These are phyloP conservation scores for Drosophila murphyi DNA, from an alignment of 1,140 invertebrate species.

Conservation along the genomic window DNA sequence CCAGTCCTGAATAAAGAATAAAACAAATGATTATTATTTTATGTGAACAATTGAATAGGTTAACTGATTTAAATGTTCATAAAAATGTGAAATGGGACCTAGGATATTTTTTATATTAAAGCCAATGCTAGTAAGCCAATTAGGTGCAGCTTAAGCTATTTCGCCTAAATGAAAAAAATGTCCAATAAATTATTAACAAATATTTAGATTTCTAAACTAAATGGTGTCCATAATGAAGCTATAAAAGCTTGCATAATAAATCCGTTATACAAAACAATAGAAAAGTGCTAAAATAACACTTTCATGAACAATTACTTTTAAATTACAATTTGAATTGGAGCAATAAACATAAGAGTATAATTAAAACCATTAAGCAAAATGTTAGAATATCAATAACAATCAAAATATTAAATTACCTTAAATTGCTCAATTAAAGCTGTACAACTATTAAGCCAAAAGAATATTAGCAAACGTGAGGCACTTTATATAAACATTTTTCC, in stretches of 20 bases:
- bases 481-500: neutral
- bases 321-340: too few species aligned
- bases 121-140: conserved; percentile 6
- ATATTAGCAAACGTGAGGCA: conserved; percentile 6
- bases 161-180: neutral
- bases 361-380: conserved; percentile 4
- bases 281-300: too few species aligned
- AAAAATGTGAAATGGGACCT: too few species aligned
- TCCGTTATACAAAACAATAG: too few species aligned
- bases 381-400: neutral
- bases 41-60: conserved; percentile 39
- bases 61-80: conserved; percentile 33
- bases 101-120: conserved; percentile 23
- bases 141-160: conserved; percentile 31
- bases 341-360: too few species aligned
- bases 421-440: conserved; percentile 10
- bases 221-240: neutral
- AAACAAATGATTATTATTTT: conserved; percentile 19
- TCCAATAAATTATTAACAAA: too few species aligned
- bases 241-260: neutral
- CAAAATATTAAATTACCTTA: conserved; percentile 10
- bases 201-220: neutral
- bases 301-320: too few species aligned
- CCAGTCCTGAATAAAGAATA: neutral
- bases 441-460: neutral